Conservation (phyloP, 1,140 invertebrate species). For the Drosophila pachea region DNA sequence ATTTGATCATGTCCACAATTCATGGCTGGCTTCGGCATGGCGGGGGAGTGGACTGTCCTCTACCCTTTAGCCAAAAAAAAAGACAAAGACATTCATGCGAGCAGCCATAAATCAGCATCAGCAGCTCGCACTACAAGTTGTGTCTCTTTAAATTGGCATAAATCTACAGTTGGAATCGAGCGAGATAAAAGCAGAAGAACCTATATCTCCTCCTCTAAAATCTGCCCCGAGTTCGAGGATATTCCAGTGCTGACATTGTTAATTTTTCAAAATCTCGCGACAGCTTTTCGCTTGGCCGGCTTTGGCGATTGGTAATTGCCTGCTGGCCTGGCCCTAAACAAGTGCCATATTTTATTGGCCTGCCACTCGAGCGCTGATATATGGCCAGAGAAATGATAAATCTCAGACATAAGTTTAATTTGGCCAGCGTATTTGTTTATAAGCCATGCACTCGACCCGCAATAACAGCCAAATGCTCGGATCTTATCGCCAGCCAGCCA, state of each 20-base stretch:
- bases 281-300: constrained; percentile 52
- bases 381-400: constrained; percentile 63
- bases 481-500: constrained; percentile 31
- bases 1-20: constrained; percentile 71
- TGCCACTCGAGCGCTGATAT: constrained; percentile 65
- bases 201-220: constrained; percentile 29
- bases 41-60: not conserved
- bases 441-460: constrained; percentile 28
- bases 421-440: constrained; percentile 32
- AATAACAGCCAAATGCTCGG: constrained; percentile 36
- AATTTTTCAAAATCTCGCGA: constrained; percentile 75
- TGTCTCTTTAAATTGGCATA: constrained; percentile 69
- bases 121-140: constrained; percentile 29
- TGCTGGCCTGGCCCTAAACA: constrained; percentile 51
- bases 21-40: constrained; percentile 29
- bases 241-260: constrained; percentile 45
- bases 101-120: constrained; percentile 65
- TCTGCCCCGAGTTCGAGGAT: constrained; percentile 6
- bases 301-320: constrained; percentile 61
- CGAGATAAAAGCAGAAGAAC: not conserved
- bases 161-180: constrained; percentile 46
- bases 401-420: constrained; percentile 63
- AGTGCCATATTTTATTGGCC: constrained; percentile 72
- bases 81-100: constrained; percentile 14
- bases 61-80: constrained; percentile 17